Percentiles rank a stretch among this genome's conserved stretches.
These are phyloP conservation scores for Hippocampus kuda DNA, from an alignment of 2,797 vertebrate genomes.

Conservation along the genomic window DNA sequence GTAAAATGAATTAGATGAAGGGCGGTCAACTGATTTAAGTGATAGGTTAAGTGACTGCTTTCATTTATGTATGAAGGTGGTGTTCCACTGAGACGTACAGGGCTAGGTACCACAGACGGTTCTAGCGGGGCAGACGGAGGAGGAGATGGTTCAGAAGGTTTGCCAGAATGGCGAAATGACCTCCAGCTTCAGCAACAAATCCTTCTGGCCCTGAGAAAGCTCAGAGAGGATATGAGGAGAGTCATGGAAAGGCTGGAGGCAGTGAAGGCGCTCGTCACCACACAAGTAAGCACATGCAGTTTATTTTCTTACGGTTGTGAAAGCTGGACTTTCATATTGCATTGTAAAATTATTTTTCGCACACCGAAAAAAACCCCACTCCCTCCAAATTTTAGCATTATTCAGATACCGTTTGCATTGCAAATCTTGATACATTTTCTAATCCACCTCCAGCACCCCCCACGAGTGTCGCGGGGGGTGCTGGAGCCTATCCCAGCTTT, in stretches of 20 bases:
- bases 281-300: slow-evolving; percentile 60
- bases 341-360: not conserved
- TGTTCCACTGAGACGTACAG: slow-evolving; percentile 26
- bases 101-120: slow-evolving; percentile 6
- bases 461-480: too few species aligned
- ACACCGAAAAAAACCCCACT: too few species aligned
- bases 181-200: slow-evolving; percentile 68
- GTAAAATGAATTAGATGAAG: not conserved
- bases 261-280: slow-evolving; percentile 66
- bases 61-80: slow-evolving; percentile 48
- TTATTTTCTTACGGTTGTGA: not conserved
- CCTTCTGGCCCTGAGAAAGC: slow-evolving; percentile 55
- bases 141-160: slow-evolving; percentile 43
- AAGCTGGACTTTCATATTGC: not conserved
- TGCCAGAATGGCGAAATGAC: slow-evolving; percentile 40
- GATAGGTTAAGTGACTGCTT: not conserved
- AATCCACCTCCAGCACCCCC: too few species aligned
- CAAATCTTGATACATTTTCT: too few species aligned
- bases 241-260: slow-evolving; percentile 72
- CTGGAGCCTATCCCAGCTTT: too few species aligned
- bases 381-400: too few species aligned
- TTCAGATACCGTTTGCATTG: too few species aligned
- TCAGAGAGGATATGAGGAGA: slow-evolving; percentile 76
- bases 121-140: slow-evolving; percentile 20
- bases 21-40: too few species aligned